Conservation (phyloP, 2,113 vertebrate genomes). For the Etheostoma cragini region DNA sequence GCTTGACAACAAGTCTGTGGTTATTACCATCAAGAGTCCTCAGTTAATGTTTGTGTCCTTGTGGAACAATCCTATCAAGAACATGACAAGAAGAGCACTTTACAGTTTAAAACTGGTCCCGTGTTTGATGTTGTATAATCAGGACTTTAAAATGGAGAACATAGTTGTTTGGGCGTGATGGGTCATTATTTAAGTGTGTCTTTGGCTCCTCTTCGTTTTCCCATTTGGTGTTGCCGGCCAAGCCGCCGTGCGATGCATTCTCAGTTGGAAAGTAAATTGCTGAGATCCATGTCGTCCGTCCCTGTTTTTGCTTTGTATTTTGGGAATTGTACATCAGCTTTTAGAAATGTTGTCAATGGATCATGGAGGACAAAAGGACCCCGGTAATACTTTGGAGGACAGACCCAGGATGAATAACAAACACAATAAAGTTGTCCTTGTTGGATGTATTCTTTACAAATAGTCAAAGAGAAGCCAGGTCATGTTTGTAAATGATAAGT, state of each 20-base stretch:
- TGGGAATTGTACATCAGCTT: neutral
- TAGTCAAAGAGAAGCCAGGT: neutral
- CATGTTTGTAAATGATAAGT: too few species aligned
- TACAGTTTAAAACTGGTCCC: neutral
- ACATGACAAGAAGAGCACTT: neutral
- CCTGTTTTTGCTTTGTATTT: conserved; percentile 13
- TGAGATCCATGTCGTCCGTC: conserved; percentile 21
- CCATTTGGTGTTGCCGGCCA: conserved; percentile 8
- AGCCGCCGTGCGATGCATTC: neutral
- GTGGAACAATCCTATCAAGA: conserved; percentile 13
- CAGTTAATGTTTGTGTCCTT: neutral
- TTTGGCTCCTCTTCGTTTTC: conserved; percentile 7
- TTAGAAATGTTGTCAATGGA: neutral
- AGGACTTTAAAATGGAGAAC: neutral
- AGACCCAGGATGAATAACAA: conserved; percentile 15
- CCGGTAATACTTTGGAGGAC: neutral
- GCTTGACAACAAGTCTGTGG: neutral
- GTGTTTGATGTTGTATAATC: conserved; percentile 9
- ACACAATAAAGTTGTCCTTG: neutral
- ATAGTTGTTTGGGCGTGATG: conserved; percentile 13
- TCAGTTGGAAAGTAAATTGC: conserved; percentile 19
- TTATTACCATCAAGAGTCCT: conserved; percentile 28
- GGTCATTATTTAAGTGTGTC: conserved; percentile 35
- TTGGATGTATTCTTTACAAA: neutral
- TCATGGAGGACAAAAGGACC: conserved; percentile 5